Conservation (phyloP, 2,888 invertebrate genomes). For the Harmothoe impar region DNA sequence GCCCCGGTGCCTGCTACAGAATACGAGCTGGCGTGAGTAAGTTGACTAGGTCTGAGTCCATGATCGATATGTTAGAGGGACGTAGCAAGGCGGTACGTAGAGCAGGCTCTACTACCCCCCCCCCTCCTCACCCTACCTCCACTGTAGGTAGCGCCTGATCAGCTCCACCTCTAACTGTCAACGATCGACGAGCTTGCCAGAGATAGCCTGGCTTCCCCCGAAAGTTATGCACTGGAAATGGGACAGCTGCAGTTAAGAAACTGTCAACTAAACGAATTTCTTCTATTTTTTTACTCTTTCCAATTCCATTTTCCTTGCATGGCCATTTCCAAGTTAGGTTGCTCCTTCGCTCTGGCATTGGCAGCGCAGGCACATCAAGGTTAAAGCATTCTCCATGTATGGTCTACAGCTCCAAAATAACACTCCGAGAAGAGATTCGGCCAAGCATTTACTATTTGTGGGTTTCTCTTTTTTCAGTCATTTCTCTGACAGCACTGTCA, state of each 20-base stretch:
- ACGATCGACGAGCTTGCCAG: background rate
- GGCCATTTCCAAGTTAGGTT: too few relatives aligned
- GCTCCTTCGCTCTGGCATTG: too few relatives aligned
- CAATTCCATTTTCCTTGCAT: too few relatives aligned
- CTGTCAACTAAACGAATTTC: background rate
- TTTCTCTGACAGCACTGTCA: background rate
- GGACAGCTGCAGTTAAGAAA: background rate
- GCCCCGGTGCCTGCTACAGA: background rate
- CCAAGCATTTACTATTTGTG: conserved; percentile 16
- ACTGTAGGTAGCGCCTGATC: background rate
- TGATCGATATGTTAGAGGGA: conserved; percentile 5
- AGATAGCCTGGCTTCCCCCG: background rate
- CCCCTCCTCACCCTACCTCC: background rate
- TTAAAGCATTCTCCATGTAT: conserved; percentile 2
- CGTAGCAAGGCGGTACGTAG: background rate
- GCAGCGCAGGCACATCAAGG: too few relatives aligned
- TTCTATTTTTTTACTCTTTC: too few relatives aligned
- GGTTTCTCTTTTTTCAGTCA: background rate
- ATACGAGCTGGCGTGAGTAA: background rate
- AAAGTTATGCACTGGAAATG: background rate
- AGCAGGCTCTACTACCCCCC: background rate
- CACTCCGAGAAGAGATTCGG: background rate
- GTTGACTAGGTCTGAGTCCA: background rate
- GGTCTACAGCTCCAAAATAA: background rate
- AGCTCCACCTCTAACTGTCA: background rate